phyloP scores from a whole-genome alignment of 2,113 vertebrate species.

The Setophaga petechia region DNA sequence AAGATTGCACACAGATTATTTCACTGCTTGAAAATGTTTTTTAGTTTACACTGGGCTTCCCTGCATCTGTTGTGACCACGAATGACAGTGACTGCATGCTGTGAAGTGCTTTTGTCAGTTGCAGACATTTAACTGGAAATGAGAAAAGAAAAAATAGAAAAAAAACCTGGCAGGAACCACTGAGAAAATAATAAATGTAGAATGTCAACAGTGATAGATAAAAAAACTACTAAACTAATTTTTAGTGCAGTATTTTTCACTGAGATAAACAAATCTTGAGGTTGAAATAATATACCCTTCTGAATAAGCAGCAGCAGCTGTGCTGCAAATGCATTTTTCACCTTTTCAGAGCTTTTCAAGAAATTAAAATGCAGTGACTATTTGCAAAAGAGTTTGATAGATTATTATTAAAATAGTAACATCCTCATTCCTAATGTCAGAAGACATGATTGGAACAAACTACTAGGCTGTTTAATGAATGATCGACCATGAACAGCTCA shows the following conservation, averaged over 20 bases:
- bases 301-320: neutral
- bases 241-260: neutral
- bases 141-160: neutral
- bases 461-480: neutral
- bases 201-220: neutral
- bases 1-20: neutral
- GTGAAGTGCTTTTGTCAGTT: neutral
- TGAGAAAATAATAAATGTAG: neutral
- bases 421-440: neutral
- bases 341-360: neutral
- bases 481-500: rapidly evolving
- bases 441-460: neutral
- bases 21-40: neutral
- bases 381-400: neutral
- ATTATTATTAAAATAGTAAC: neutral
- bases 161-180: neutral
- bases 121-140: neutral
- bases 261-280: neutral
- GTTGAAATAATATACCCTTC: neutral
- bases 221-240: neutral
- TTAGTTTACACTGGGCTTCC: neutral
- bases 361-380: neutral
- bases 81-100: neutral
- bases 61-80: neutral
- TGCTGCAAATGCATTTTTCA: neutral